A percentile compares a stretch with the other conserved stretches of the same genome.
These are phyloP conservation scores for Dipus sagitta DNA, from an alignment of 2,797 vertebrate genomes.

Conservation along the genomic window DNA sequence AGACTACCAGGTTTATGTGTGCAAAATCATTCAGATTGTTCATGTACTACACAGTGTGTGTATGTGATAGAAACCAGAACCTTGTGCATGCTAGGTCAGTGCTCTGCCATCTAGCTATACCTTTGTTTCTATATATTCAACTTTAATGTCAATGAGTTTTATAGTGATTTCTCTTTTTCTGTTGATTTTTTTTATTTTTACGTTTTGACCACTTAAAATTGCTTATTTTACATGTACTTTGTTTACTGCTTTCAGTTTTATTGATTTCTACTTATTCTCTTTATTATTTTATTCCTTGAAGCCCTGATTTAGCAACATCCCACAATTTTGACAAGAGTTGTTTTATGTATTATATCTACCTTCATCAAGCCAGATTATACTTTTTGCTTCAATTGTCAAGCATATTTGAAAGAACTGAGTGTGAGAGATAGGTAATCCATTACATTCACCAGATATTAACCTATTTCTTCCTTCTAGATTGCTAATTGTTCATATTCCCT, in stretches of 20 bases:
- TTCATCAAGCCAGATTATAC: neutral
- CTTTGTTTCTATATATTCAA: neutral
- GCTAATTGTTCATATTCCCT: neutral
- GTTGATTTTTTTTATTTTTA: neutral
- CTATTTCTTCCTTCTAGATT: slow-evolving; percentile 37
- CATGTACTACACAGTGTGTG: neutral
- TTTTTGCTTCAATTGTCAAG: slow-evolving; percentile 11
- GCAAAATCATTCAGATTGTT: neutral
- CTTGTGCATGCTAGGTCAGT: neutral
- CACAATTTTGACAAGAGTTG: neutral
- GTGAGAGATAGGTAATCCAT: neutral
- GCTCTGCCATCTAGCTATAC: neutral
- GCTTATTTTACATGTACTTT: neutral
- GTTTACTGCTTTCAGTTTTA: neutral
- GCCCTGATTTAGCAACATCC: neutral
- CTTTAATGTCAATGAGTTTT: slow-evolving; percentile 20
- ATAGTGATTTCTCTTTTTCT: neutral
- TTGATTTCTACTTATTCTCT: slow-evolving; percentile 28
- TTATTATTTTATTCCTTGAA: neutral
- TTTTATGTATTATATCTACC: neutral
- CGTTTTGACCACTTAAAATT: neutral
- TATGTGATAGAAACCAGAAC: neutral
- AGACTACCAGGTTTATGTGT: slow-evolving; percentile 3
- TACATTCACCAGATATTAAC: slow-evolving; percentile 2
- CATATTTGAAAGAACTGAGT: neutral